A percentile compares a stretch with the other conserved stretches of the same genome.
These are phyloP conservation scores for Caenorhabditis elegans DNA, from an alignment of 1,140 invertebrate species.

Conservation along the genomic window WBcel235 BX284603.4:12995501-12996000, in stretches of 20 bases:
- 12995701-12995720: neutral
- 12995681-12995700: conserved; percentile 13
- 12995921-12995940: too few relatives aligned
- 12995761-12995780: neutral
- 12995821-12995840: neutral
- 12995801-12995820: neutral
- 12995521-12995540: too few relatives aligned
- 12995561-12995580: neutral
- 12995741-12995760: neutral
- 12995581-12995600: too few relatives aligned
- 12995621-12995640: too few relatives aligned
- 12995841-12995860: neutral
- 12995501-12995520: too few relatives aligned
- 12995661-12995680: conserved; percentile 14
- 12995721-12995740: neutral
- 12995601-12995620: too few relatives aligned
- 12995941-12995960: too few relatives aligned
- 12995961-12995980: too few relatives aligned
- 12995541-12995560: conserved; percentile 6
- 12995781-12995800: neutral
- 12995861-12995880: neutral
- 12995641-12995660: conserved; percentile 6
- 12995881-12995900: neutral
- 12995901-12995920: neutral
- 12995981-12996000: too few relatives aligned